Percentiles rank a stretch among this genome's conserved stretches.
phyloP scores from a whole-genome alignment of 2,113 vertebrate genomes.

The Gadus macrocephalus region DNA sequence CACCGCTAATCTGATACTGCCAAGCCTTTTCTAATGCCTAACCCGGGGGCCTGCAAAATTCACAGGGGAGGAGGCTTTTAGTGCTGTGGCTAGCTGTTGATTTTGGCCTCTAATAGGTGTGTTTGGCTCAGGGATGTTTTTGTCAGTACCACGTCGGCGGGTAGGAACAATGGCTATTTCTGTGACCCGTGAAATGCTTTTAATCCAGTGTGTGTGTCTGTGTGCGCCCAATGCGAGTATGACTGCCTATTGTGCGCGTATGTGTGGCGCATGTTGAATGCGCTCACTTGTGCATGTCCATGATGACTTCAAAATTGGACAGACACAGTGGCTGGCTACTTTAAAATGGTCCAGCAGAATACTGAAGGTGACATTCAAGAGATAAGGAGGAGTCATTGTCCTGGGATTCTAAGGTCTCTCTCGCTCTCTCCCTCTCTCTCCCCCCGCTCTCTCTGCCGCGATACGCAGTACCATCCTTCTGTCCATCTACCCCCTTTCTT shows the following conservation, averaged over 20 bases:
- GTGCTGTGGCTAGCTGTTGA: background rate
- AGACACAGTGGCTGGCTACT: constrained; percentile 21
- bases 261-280: background rate
- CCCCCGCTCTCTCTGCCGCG: background rate
- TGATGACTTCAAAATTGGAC: constrained; percentile 14
- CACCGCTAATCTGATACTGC: too few species aligned
- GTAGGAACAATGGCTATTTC: too few species aligned
- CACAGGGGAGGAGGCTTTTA: too few species aligned
- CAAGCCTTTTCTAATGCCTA: too few species aligned
- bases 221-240: too few species aligned
- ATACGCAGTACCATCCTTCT: background rate
- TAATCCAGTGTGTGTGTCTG: background rate
- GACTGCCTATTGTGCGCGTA: background rate
- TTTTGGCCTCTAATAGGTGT: background rate
- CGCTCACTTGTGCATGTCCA: background rate
- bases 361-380: constrained; percentile 59
- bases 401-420: constrained; percentile 43
- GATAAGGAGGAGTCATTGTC: constrained; percentile 55
- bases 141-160: too few species aligned
- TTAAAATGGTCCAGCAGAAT: constrained; percentile 29
- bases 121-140: too few species aligned
- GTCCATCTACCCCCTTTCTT: constrained; percentile 8
- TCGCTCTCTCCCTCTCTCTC: constrained; percentile 2
- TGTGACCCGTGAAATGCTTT: too few species aligned
- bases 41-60: too few species aligned